Conservation (phyloP, 2,797 vertebrate genomes). For the Bradypodion pumilum region DNA sequence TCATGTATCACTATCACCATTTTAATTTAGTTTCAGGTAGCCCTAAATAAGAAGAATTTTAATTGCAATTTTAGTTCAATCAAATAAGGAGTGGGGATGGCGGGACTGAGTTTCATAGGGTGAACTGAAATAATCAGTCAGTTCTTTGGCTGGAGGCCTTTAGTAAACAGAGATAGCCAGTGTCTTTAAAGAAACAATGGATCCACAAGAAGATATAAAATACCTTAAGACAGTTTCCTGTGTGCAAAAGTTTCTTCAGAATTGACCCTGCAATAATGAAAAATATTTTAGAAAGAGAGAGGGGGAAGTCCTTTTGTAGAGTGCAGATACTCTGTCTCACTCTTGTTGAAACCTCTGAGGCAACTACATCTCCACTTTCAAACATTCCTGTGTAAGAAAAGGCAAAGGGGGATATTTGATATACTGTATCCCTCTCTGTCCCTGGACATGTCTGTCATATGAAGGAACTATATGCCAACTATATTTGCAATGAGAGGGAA, state of each 20-base stretch:
- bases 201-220: conserved; percentile 25
- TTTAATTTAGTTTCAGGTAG: background rate
- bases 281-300: conserved; percentile 1
- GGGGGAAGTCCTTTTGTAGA: no score
- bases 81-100: background rate
- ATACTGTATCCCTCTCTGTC: background rate
- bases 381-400: background rate
- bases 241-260: conserved; percentile 99
- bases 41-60: background rate
- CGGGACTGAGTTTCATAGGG: background rate
- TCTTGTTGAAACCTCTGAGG: background rate
- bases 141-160: background rate
- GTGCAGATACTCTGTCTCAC: background rate
- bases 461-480: background rate
- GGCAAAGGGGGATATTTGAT: no score
- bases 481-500: background rate
- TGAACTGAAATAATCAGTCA: background rate
- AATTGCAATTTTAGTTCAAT: background rate
- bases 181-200: background rate
- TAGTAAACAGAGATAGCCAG: background rate
- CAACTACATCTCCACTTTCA: background rate
- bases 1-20: background rate
- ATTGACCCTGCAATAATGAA: conserved; percentile 85
- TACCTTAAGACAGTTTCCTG: conserved; percentile 99
- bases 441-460: background rate